These are phyloP conservation scores for Pseudotriccus pelzelni DNA, from an alignment of 2,797 vertebrate species.

Conservation along the genomic window DNA sequence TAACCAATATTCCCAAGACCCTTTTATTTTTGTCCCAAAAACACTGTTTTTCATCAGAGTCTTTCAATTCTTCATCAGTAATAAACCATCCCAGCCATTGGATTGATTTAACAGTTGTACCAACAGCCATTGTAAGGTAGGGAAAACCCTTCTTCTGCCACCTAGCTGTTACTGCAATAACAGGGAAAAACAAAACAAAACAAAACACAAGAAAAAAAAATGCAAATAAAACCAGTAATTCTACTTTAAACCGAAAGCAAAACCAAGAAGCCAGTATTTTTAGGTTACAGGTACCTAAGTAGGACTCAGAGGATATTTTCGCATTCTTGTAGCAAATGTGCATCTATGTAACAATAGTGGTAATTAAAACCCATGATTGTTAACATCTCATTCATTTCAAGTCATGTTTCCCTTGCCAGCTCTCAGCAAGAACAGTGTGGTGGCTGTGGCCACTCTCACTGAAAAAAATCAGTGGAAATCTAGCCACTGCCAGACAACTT, in stretches of 20 bases:
- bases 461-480: not conserved
- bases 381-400: not conserved
- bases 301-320: not conserved
- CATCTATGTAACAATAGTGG: not conserved
- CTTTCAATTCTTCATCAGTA: conserved; percentile 12
- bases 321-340: not conserved
- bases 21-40: not conserved
- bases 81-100: not conserved
- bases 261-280: not conserved
- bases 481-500: not conserved
- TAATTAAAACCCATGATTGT: not conserved
- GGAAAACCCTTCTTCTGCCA: not conserved
- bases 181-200: not conserved
- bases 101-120: not conserved
- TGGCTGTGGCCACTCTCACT: not conserved
- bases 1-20: conserved; percentile 2
- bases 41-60: not conserved
- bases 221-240: not conserved
- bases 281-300: not conserved
- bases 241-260: not conserved
- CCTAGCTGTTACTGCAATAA: not conserved
- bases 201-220: not conserved
- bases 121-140: not conserved
- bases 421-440: not conserved
- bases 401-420: not conserved